Evolutionary conservation across 2,113 vertebrate species (phyloP), one percentile per base, ranked within the genome.

Genomic region (Vulpes vulpes): DNA sequence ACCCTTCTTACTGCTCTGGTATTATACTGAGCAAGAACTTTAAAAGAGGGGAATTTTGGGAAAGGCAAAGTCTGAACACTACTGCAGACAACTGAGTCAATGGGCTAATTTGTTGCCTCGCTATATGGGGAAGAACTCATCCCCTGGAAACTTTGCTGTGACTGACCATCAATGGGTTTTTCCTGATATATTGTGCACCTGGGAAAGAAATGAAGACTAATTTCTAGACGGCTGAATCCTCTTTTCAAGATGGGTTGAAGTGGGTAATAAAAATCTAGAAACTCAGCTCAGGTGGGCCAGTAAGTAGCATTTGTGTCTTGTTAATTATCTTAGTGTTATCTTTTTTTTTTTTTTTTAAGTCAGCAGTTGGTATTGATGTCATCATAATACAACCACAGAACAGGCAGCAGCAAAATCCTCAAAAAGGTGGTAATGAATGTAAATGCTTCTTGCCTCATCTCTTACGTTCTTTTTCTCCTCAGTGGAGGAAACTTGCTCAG

Each of bases 201-300:
- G 35, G 55, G 20, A 64, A 89, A 74, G 38, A 81, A 96, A 81
- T 89, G 14, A 87, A 78, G 20, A 80, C 53, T 64, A 51, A 74
- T 85, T 89, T 67, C 57, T 89, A 43, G 15, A 89, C 14, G 5
- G 20, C 30, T 85, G 25, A 89, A 20, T 96, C 69, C 43, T 60
- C 22, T 95, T 94, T 89, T 90, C 30, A 90, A 60, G 27, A 79
- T 86, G 23, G 14, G 20, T 65, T 92, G 49, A 92, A 94, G 4
- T 15, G 92, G 43, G 27, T 65, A 65, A 89, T 53, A 92, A 89
- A 97, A 90, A 78, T 71, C 73, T 51, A 71, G 53, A 86, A 35
- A 81, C 65, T 89, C 43, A 82, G 22, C 14, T 82, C 35, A 86
- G 23, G 43, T 38, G 32, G 25, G 30, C 15, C 11, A 76, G 27